Evolutionary conservation across 2,113 vertebrate genomes (phyloP).

Genomic region (Kobus ellipsiprymnus): DNA sequence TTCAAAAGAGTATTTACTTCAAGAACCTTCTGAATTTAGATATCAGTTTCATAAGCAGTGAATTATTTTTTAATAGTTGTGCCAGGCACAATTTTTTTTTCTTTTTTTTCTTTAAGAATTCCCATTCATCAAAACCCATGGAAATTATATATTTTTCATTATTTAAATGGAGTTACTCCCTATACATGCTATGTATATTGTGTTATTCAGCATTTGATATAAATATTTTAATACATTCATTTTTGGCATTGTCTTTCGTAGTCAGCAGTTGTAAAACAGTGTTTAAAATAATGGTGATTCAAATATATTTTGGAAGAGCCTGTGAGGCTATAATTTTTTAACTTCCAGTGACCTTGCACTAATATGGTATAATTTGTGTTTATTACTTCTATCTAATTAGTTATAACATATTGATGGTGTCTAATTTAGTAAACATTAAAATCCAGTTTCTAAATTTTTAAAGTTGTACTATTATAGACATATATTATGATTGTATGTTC

Average conservation of each 20-base stretch:
- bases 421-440: background rate
- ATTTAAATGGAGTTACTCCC: background rate
- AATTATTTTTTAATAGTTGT: background rate
- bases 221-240: background rate
- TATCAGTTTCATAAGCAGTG: background rate
- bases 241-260: background rate
- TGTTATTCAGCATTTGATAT: background rate
- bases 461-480: background rate
- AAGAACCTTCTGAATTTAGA: background rate
- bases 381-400: background rate
- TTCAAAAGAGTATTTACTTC: conserved; percentile 1
- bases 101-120: background rate
- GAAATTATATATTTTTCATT: background rate
- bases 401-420: background rate
- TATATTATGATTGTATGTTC: background rate
- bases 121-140: background rate
- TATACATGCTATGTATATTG: background rate
- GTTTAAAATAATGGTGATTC: background rate
- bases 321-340: background rate
- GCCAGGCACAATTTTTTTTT: background rate
- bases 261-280: background rate
- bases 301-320: background rate
- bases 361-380: background rate
- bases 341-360: background rate
- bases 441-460: background rate